Conservation (phyloP, 2,113 vertebrate species). For the Crypturellus undulatus region DNA sequence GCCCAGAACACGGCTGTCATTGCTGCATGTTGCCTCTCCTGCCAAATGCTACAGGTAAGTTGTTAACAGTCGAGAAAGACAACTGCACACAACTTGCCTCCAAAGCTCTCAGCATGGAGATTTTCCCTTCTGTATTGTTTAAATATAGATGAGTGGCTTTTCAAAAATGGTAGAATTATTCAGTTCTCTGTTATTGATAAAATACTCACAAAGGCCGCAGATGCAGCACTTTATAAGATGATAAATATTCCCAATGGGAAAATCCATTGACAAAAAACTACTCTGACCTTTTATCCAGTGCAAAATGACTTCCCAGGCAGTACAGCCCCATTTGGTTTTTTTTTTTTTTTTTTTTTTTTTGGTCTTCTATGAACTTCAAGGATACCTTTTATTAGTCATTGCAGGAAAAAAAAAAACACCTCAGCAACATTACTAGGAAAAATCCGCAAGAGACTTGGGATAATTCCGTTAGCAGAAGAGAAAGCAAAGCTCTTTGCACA, state of each 20-base stretch:
- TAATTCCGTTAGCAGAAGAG: neutral
- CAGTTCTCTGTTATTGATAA: conserved; percentile 69
- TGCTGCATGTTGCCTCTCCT: neutral
- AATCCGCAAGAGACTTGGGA: neutral
- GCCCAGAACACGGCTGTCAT: neutral
- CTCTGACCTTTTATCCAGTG: conserved; percentile 61
- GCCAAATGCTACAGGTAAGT: neutral
- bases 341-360: neutral
- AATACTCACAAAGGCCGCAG: conserved; percentile 68
- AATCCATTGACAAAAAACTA: conserved; percentile 54
- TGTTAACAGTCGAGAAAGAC: neutral
- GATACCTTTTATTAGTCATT: conserved; percentile 62
- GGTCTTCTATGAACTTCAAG: conserved; percentile 52
- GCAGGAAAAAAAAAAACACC: neutral
- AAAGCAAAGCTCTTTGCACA: neutral
- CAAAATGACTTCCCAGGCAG: conserved; percentile 62
- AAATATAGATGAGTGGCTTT: conserved; percentile 74
- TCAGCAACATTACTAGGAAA: neutral
- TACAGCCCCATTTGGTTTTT: conserved; percentile 29
- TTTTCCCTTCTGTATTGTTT: conserved; percentile 39
- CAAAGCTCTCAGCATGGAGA: neutral
- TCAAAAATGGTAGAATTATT: conserved; percentile 66
- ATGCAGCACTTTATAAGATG: conserved; percentile 62
- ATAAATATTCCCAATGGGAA: conserved; percentile 70
- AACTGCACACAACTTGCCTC: neutral